phyloP scores from a whole-genome alignment of 2,888 invertebrate genomes.

The Hydraecia micacea region DNA sequence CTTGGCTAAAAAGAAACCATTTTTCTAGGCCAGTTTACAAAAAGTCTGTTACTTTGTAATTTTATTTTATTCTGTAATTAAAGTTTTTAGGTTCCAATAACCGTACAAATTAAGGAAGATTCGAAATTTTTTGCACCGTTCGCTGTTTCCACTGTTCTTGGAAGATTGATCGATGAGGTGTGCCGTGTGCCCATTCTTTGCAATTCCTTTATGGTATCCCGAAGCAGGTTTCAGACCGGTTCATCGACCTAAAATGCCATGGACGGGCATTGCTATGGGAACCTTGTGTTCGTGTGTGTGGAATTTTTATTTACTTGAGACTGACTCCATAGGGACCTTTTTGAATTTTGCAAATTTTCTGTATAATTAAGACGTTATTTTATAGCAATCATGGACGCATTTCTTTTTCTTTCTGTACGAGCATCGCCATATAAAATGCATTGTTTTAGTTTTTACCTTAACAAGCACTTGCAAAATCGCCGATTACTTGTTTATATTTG shows the following conservation, averaged over 20 bases:
- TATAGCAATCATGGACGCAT: neutral
- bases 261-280: constrained; percentile 1
- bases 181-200: constrained; percentile 7
- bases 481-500: neutral
- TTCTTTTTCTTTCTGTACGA: neutral
- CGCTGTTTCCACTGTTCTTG: constrained; percentile 1
- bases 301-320: no score
- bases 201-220: constrained; percentile 13
- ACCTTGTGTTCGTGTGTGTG: neutral
- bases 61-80: neutral
- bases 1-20: neutral
- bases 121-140: constrained; percentile 1
- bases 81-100: neutral
- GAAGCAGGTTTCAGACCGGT: constrained; percentile 44
- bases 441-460: neutral
- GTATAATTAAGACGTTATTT: no score
- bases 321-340: neutral
- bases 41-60: neutral
- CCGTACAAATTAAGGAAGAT: neutral
- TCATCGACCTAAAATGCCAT: constrained; percentile 32
- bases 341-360: neutral
- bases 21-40: neutral
- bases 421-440: neutral
- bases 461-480: neutral
- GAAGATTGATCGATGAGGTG: neutral